These are phyloP conservation scores for Asbolus verrucosus DNA, from an alignment of 1,140 invertebrate species.

Conservation along the genomic window DNA sequence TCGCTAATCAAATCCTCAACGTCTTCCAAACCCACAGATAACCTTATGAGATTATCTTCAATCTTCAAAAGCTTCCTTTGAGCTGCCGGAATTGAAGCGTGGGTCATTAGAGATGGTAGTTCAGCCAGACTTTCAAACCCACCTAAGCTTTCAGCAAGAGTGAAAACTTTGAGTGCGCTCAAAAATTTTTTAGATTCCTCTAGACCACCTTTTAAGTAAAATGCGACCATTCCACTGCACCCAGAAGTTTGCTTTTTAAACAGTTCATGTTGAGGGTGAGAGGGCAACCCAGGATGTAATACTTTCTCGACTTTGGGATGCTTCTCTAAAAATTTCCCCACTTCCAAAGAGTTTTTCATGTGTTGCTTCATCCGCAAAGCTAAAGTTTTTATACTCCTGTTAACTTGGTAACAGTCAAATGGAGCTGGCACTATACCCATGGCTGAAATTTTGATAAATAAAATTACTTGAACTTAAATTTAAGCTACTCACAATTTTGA, in stretches of 20 bases:
- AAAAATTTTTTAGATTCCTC: constrained; percentile 84
- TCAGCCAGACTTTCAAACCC: constrained; percentile 94
- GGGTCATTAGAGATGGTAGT: constrained; percentile 84
- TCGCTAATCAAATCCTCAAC: constrained; percentile 89
- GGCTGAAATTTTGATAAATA: constrained; percentile 68
- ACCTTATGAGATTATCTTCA: constrained; percentile 85
- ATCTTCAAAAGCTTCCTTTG: constrained; percentile 84
- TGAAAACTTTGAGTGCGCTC: constrained; percentile 83
- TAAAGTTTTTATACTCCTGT: constrained; percentile 94
- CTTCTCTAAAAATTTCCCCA: constrained; percentile 84
- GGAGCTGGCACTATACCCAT: constrained; percentile 94
- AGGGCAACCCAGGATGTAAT: constrained; percentile 87
- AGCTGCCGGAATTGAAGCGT: constrained; percentile 81
- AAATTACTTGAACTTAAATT: constrained; percentile 3
- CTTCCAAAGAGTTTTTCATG: constrained; percentile 79
- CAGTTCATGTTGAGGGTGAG: constrained; percentile 92
- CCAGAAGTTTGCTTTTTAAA: constrained; percentile 87
- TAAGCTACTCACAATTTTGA: constrained; percentile 82
- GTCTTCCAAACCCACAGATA: constrained; percentile 94
- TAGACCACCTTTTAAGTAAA: constrained; percentile 81
- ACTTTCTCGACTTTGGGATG: constrained; percentile 86
- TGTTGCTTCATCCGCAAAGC: constrained; percentile 93
- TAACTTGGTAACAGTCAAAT: constrained; percentile 95
- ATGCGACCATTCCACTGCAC: constrained; percentile 93
- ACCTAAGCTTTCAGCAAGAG: constrained; percentile 94